Conservation (phyloP, 2,888 invertebrate species). For the Sialis fuliginosa region DNA sequence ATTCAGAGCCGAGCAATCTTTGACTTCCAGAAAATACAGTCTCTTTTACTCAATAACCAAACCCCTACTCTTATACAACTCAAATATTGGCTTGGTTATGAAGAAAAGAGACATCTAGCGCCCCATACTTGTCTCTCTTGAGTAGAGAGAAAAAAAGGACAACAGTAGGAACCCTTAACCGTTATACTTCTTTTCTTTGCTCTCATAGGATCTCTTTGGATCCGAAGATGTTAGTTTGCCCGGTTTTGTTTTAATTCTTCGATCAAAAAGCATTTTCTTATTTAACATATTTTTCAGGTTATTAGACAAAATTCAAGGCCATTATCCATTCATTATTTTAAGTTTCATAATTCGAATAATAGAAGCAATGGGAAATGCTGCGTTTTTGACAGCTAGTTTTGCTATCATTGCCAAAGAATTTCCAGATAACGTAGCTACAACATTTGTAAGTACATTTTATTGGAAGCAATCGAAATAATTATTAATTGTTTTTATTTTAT, state of each 20-base stretch:
- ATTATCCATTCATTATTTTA: conserved; percentile 53
- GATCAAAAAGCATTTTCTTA: not conserved
- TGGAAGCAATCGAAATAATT: not conserved
- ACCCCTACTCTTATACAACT: too few species aligned
- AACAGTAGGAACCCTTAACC: too few species aligned
- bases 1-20: too few species aligned
- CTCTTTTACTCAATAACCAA: too few species aligned
- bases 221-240: too few species aligned
- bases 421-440: conserved; percentile 66
- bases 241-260: not conserved
- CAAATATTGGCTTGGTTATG: too few species aligned
- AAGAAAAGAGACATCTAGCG: too few species aligned
- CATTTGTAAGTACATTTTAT: conserved; percentile 47
- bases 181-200: too few species aligned
- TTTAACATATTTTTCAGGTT: conserved; percentile 28
- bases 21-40: too few species aligned
- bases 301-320: conserved; percentile 50
- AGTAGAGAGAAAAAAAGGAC: too few species aligned
- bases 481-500: not conserved
- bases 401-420: conserved; percentile 79
- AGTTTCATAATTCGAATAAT: conserved; percentile 65
- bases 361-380: conserved; percentile 74
- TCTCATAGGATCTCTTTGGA: too few species aligned
- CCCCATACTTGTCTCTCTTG: too few species aligned
- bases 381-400: conserved; percentile 71